These are phyloP conservation scores for Hyles lineata DNA, from an alignment of 2,888 invertebrate genomes.

Conservation along the genomic window DNA sequence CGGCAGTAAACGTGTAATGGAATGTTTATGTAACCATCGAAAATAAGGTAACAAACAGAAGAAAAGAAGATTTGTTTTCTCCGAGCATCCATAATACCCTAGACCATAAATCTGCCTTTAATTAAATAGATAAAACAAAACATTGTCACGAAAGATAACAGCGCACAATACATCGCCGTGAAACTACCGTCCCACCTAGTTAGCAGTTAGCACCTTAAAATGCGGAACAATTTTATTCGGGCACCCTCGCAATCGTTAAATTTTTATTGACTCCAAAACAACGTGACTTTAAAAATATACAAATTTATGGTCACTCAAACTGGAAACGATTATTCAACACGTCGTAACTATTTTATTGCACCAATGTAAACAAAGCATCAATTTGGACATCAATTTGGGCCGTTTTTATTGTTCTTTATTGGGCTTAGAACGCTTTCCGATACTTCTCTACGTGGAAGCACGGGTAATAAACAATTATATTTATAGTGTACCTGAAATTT, in stretches of 20 bases:
- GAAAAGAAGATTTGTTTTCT: constrained; percentile 25
- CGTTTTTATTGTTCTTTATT: constrained; percentile 40
- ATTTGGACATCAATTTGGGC: constrained; percentile 64
- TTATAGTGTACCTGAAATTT: background rate
- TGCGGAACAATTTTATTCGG: constrained; percentile 73
- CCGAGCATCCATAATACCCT: background rate
- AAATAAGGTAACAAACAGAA: constrained; percentile 20
- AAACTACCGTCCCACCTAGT: constrained; percentile 41
- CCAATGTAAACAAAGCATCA: constrained; percentile 80
- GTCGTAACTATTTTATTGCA: constrained; percentile 83
- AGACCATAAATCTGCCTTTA: background rate
- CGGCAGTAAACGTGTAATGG: constrained; percentile 51
- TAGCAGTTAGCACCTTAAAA: constrained; percentile 58
- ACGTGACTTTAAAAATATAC: constrained; percentile 83
- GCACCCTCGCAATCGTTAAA: constrained; percentile 81
- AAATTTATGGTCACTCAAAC: constrained; percentile 84
- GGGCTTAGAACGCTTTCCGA: constrained; percentile 29
- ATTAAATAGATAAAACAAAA: constrained; percentile 7
- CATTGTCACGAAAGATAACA: background rate
- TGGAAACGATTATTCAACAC: constrained; percentile 83
- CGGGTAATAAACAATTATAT: background rate
- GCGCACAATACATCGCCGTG: background rate
- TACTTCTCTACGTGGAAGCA: background rate
- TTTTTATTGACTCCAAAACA: constrained; percentile 82
- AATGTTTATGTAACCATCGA: constrained; percentile 49